Percentiles rank a stretch among this genome's conserved stretches.
Conservation (phyloP, 2,113 vertebrate genomes). For the Odontophorus gujanensis region DNA sequence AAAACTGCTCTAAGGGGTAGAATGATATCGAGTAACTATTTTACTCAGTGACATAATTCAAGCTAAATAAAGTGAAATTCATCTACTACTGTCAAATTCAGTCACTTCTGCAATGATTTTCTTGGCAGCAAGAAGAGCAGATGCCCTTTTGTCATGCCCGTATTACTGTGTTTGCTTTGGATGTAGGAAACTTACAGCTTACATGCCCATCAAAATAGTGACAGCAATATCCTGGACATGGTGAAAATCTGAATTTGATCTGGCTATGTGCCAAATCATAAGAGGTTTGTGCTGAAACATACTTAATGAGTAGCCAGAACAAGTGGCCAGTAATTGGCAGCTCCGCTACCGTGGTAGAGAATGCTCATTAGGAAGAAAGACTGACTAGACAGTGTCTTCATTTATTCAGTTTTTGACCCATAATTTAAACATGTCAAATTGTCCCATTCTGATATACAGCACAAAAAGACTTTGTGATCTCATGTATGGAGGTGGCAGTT, state of each 20-base stretch:
- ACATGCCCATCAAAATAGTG: slow-evolving; percentile 1
- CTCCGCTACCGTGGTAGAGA: background rate
- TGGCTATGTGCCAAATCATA: background rate
- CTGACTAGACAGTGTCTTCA: background rate
- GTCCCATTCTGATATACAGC: background rate
- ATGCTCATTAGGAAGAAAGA: slow-evolving; percentile 32
- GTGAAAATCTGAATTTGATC: slow-evolving; percentile 5
- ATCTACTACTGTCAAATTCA: background rate
- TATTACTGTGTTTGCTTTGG: slow-evolving; percentile 6
- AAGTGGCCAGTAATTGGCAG: slow-evolving; percentile 41
- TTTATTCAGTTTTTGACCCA: slow-evolving; percentile 13
- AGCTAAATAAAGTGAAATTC: slow-evolving; percentile 29
- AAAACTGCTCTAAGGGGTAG: background rate
- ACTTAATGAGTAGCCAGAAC: slow-evolving; percentile 45
- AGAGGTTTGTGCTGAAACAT: slow-evolving; percentile 5
- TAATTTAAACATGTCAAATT: background rate
- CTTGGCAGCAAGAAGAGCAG: slow-evolving; percentile 6
- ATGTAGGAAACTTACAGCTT: background rate
- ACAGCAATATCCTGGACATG: background rate
- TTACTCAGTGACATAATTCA: slow-evolving; percentile 10
- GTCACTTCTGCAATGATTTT: background rate
- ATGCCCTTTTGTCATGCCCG: slow-evolving; percentile 27
- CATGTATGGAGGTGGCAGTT: background rate
- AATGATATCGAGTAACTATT: slow-evolving; percentile 23
- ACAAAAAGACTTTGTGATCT: background rate